These are phyloP conservation scores for Scytalopus superciliaris DNA, from an alignment of 2,113 vertebrate genomes.

Conservation along the genomic window DNA sequence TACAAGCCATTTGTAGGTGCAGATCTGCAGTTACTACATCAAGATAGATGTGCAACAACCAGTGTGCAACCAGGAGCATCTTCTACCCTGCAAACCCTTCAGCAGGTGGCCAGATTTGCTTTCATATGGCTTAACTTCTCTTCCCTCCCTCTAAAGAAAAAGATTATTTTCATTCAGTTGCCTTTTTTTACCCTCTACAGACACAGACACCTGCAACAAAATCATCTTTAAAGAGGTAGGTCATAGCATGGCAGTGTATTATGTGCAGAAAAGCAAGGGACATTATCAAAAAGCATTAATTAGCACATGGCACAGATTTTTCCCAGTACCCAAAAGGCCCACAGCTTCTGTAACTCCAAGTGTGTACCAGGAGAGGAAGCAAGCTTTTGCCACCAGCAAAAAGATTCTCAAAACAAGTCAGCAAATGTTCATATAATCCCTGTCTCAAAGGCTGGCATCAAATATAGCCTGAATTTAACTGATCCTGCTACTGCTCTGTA, in stretches of 20 bases:
- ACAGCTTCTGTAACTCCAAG: neutral
- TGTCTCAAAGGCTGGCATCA: neutral
- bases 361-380: neutral
- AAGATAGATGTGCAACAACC: neutral
- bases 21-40: neutral
- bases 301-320: neutral
- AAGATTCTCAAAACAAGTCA: neutral
- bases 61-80: neutral
- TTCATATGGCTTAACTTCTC: neutral
- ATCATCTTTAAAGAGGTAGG: neutral
- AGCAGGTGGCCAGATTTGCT: neutral
- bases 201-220: neutral
- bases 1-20: neutral
- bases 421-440: neutral
- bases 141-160: neutral
- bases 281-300: neutral
- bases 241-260: neutral
- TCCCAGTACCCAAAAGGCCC: neutral
- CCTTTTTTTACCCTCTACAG: accelerated
- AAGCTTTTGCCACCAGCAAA: neutral
- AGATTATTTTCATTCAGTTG: neutral
- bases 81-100: neutral
- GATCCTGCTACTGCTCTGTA: neutral
- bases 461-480: neutral
- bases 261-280: neutral